Conservation (phyloP, 2,888 invertebrate genomes). For the Rhagonycha lutea region DNA sequence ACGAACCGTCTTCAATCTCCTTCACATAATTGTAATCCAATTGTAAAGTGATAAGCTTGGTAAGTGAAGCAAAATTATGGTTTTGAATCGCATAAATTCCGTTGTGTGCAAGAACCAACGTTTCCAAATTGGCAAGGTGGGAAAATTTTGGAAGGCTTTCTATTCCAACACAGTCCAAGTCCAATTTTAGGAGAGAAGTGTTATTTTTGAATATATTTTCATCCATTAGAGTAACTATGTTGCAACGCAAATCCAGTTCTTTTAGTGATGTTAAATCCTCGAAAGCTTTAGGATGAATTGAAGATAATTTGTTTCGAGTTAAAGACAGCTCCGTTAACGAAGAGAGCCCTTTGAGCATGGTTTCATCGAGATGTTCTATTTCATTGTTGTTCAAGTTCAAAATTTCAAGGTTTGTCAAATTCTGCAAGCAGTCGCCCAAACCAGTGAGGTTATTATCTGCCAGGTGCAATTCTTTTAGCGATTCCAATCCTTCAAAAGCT, state of each 20-base stretch:
- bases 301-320: background rate
- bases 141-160: background rate
- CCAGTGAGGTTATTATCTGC: conserved; percentile 35
- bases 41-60: background rate
- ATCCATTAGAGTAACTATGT: background rate
- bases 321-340: background rate
- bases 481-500: conserved; percentile 45
- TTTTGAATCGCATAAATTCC: background rate
- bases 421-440: background rate
- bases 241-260: background rate
- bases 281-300: background rate
- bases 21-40: background rate
- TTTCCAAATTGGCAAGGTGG: background rate
- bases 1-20: background rate
- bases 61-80: background rate
- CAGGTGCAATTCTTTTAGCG: conserved; percentile 42
- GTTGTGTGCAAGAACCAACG: background rate
- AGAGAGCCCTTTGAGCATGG: background rate
- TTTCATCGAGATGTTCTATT: background rate
- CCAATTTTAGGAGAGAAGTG: background rate
- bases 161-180: background rate
- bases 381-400: background rate
- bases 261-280: background rate
- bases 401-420: background rate
- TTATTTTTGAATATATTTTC: background rate